Evolutionary conservation across 1,140 invertebrate species (phyloP).

Genomic region (Spodoptera litura): DNA sequence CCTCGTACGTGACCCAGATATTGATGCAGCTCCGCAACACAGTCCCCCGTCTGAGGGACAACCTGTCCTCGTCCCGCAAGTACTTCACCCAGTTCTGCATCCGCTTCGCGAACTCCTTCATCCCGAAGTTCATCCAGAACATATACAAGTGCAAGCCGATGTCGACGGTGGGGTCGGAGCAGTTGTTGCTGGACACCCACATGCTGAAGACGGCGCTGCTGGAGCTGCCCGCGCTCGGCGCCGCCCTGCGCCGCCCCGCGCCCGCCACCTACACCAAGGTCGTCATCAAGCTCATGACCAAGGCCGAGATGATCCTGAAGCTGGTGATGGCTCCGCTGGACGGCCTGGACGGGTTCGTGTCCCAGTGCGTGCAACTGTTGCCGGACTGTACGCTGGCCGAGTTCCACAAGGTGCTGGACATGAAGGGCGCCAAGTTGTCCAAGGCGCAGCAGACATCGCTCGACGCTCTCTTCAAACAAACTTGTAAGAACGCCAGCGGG

Average conservation of each 20-base stretch:
- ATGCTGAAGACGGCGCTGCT: conserved; percentile 98
- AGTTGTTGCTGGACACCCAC: conserved; percentile 98
- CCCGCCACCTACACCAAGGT: conserved; percentile 95
- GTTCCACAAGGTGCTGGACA: conserved; percentile 98
- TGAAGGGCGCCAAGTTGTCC: conserved; percentile 92
- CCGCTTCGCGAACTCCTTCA: conserved; percentile 97
- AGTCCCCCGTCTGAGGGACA: conserved; percentile 96
- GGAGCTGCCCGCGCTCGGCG: conserved; percentile 97
- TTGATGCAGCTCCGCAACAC: conserved; percentile 95
- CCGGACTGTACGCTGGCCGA: conserved; percentile 96
- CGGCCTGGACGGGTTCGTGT: conserved; percentile 92
- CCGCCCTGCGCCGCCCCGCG: conserved; percentile 94
- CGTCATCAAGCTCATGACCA: conserved; percentile 98
- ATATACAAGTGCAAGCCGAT: conserved; percentile 98
- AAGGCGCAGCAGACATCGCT: conserved; percentile 69
- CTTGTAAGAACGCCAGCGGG: conserved; percentile 57
- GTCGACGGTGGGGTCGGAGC: conserved; percentile 97
- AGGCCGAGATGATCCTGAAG: conserved; percentile 99
- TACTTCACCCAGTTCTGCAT: conserved; percentile 99
- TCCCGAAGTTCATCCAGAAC: conserved; percentile 97
- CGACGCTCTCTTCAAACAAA: conserved; percentile 69
- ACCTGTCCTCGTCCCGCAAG: conserved; percentile 97
- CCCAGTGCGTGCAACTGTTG: conserved; percentile 96
- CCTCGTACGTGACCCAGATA: conserved; percentile 96
- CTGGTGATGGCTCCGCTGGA: conserved; percentile 98